Conservation (phyloP, 2,113 vertebrate genomes). For the Sebastes fasciatus region DNA sequence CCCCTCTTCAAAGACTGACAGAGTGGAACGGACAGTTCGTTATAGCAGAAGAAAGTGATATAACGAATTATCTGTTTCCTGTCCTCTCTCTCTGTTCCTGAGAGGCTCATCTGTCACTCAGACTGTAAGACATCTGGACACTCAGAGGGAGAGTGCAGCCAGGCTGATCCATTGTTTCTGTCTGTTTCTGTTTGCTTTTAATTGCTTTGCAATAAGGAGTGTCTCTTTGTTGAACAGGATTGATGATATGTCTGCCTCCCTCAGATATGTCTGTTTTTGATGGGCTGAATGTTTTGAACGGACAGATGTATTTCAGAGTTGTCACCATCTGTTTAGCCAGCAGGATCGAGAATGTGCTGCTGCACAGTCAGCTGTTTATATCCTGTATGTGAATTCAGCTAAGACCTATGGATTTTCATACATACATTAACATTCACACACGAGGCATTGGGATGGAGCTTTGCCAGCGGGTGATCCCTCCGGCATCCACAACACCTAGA, state of each 20-base stretch:
- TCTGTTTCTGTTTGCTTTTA: conserved; percentile 1
- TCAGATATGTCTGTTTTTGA: conserved; percentile 23
- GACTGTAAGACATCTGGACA: too few relatives aligned
- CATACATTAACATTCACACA: conserved; percentile 9
- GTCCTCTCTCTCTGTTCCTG: neutral
- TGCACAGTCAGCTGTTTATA: conserved; percentile 8
- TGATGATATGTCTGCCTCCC: neutral
- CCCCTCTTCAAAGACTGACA: neutral
- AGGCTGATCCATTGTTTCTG: conserved; percentile 8
- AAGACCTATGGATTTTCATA: neutral
- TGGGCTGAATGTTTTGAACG: neutral
- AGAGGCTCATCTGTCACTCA: conserved; percentile 20
- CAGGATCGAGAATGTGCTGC: neutral
- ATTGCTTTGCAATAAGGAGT: neutral
- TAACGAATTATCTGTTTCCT: neutral
- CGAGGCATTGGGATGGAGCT: neutral
- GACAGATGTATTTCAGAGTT: conserved; percentile 17
- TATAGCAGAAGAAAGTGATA: neutral
- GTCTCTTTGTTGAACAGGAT: neutral
- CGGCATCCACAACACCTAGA: neutral
- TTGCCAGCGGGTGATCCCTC: neutral
- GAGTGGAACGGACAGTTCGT: too few relatives aligned
- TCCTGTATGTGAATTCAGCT: neutral
- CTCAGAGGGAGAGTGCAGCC: neutral
- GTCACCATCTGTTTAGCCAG: neutral